Base-by-base conservation (phyloP, 2,797 vertebrate genomes). In the Masticophis lateralis region DNA sequence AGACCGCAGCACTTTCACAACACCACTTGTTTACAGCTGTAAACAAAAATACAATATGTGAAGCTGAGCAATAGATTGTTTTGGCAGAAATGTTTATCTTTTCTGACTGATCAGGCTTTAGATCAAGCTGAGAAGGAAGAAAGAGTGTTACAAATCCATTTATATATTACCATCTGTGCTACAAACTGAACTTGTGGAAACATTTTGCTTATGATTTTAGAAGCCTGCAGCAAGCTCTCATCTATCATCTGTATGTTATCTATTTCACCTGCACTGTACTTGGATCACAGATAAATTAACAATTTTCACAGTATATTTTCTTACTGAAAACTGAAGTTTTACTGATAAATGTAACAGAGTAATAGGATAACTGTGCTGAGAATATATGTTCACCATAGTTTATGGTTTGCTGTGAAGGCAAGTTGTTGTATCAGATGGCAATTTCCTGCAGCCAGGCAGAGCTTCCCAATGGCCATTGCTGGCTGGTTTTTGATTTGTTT, bases 221-320 rank as follows among this genome's bases (percentile, higher is more conserved):
- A 51, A 47, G 69, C 56, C 47, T 89, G 87, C 57, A 47, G 74
- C 18, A 79, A 79, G 47, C n/a, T 16, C 22, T 92, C 22, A n/a
- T 55, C 43, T 86, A 61, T 56, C 86, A 51, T 9, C 12, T 90
- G 22, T 9, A 22, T 86, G 47, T 90, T 86, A 10, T 63, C 59
- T 86, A 47, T 28, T 89, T 43, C 87, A 92, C 66, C 69, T 89
- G 51, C 47, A 56, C 66, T 90, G 2, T 55, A 25, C 14, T 43
- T 92, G 92, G 22, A 74, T 59, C n/a, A 55, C 5, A 37, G 43
- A 92, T 79, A 92, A 92, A 92, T 90, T 86, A 63, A 51, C 88
- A 25, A 86, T 90, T 86, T 90, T 27, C 74, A 86, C 20, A 86
- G 25, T 55, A 56, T 16, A 86, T 47, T 28, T 57, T 90, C 27